Conservation (phyloP, 2,888 invertebrate genomes). For the Microctonus brassicae region DNA sequence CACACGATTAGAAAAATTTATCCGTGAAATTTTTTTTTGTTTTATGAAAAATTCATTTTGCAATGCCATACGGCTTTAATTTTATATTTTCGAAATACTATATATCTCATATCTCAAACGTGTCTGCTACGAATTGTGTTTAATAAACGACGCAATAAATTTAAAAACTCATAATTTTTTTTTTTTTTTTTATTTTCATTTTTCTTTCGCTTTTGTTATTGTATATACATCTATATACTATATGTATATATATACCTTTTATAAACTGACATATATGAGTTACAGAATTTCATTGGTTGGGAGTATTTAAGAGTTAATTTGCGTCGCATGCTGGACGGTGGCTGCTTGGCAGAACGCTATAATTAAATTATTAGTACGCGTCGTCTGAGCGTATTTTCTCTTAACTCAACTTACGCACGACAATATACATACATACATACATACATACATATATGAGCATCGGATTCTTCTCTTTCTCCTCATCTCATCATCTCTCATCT, state of each 20-base stretch:
- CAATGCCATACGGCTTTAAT: not conserved
- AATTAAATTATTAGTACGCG: slow-evolving; percentile 69
- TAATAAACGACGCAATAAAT: not conserved
- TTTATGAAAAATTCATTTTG: not conserved
- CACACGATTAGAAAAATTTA: too few species aligned
- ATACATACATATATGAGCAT: not conserved
- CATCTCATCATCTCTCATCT: slow-evolving; percentile 29
- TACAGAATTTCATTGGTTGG: slow-evolving; percentile 26
- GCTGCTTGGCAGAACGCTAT: slow-evolving; percentile 61
- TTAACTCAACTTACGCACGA: slow-evolving; percentile 33
- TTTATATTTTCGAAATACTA: not conserved
- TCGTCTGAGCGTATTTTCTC: slow-evolving; percentile 61
- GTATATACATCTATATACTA: not conserved
- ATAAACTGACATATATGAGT: not conserved
- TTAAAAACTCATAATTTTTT: not conserved
- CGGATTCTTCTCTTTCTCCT: slow-evolving; percentile 40
- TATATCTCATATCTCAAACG: not conserved
- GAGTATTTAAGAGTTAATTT: slow-evolving; percentile 52
- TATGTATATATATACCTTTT: not conserved
- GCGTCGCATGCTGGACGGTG: slow-evolving; percentile 45
- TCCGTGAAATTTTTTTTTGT: not conserved
- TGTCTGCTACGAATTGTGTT: not conserved
- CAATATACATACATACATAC: not conserved
- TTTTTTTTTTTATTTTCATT: not conserved
- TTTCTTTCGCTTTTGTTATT: not conserved